Base-by-base conservation (phyloP, 2,797 vertebrate genomes). In the Sciurus vulgaris region DNA sequence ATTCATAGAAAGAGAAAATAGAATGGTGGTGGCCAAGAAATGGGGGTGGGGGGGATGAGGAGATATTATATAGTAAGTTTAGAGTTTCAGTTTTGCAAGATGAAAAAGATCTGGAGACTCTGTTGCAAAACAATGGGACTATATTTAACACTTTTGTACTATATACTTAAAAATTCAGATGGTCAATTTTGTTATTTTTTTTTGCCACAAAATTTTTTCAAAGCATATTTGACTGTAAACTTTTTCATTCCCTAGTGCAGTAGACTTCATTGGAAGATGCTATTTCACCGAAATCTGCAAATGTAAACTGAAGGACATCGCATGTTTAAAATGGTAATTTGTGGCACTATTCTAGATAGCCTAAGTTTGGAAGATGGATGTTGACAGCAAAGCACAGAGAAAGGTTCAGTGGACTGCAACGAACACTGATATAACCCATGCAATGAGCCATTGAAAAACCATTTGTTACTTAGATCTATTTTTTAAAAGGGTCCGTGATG, bases 221-320 rank as follows among this genome's bases (percentile, higher is more conserved):
- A 96, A 61, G 13, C 86, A 47, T 38, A 56, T 82, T 72, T 96
- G 59, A 87, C 15, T 0, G 12, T 11, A 72, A 1, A 24, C 83
- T 18, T 85, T 95, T 97, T 44, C 78, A 26, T 94, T 67, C 30
- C 92, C 81, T 85, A 99, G 99, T 82, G 99, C 99, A 49, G 99
- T 99, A 35, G 99, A 99, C 98, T 99, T 99, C 98, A 99, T 99
- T 73, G 99, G 99, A 94, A 99, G 99, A 98, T 99, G 99, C 98
- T 99, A 99, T 98, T 99, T 99, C 5, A 99, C 99, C 1, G 99
- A 99, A 73, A 99, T 99, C 98, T 99, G 99, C 99, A 99, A 99
- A 93, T 99, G 99, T 98, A 99, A 99, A 89, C 98, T 99, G 98
- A 99, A 99, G 98, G 99, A 99, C 98, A 99, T 99, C 3, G 99